Percentiles rank a stretch among this genome's conserved stretches.
These are phyloP conservation scores for Hylaea fasciaria DNA, from an alignment of 2,888 invertebrate genomes.

Conservation along the genomic window DNA sequence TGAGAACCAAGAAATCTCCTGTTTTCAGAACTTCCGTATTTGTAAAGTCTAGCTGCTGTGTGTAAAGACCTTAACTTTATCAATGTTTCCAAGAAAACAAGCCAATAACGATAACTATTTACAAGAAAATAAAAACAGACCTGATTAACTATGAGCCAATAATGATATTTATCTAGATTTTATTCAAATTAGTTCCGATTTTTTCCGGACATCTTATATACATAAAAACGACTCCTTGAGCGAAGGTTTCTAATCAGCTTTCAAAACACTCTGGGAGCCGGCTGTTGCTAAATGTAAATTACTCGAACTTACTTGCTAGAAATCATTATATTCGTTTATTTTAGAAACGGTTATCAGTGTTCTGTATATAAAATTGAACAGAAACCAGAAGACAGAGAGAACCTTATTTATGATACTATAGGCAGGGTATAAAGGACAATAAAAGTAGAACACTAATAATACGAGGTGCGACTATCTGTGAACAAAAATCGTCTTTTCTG, in stretches of 20 bases:
- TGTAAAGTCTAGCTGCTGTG: no score
- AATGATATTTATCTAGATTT: constrained; percentile 19
- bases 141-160: constrained; percentile 18
- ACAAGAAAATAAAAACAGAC: neutral
- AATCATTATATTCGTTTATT: neutral
- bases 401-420: no score
- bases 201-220: constrained; percentile 17
- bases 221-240: constrained; percentile 53
- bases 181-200: constrained; percentile 34
- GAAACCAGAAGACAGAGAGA: no score
- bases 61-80: no score
- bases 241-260: constrained; percentile 51
- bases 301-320: constrained; percentile 8
- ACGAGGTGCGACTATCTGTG: no score
- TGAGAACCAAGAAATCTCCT: no score
- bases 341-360: neutral
- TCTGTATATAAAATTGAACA: neutral
- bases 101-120: no score
- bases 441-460: no score
- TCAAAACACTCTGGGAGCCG: constrained; percentile 45
- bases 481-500: no score
- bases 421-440: no score
- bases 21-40: no score
- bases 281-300: constrained; percentile 52
- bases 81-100: no score